Base-by-base conservation (phyloP, 2,797 vertebrate genomes). In the Spinus olivaceus region DNA sequence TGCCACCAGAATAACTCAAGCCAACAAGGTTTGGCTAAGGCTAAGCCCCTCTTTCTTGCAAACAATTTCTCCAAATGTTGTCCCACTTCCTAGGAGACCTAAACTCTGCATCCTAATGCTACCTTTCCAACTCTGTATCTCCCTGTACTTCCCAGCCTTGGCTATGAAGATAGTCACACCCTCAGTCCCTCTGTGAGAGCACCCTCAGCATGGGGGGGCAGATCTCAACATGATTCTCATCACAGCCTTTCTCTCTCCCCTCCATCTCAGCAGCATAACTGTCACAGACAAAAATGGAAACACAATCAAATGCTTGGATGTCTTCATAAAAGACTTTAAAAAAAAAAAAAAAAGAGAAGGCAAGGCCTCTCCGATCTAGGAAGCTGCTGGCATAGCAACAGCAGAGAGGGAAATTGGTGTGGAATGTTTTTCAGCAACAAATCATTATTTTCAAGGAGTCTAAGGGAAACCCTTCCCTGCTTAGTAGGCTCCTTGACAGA, bases 161-260 rank as follows among this genome's bases (percentile, higher is more conserved):
- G 28, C 66, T 74, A 49, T 78, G 41, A 33, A 64, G 30, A 4
- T 0, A 1, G 39, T 24, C 4, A 3, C 28, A 28, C 3, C 15
- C 32, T 1, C 0, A 4, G 2, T 42, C 9, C 9, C 25, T 32
- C 51, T 1, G 1, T 5, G 5, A 50, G 12, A 79, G 14, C 47
- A 12, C 4, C 16, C 22, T 49, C 0, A 0, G n/a, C 8, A 2
- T 0, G 3, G 72, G 7, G 5, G 6, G 11, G 21, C 67, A 51
- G 32, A 24, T 21, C 5, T 9, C 44, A 54, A 5, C 1, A 8
- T 0, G 2, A 25, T 14, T 7, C 2, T 1, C 22, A 12, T 16
- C 5, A 39, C 6, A 18, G 33, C 20, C 46, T 28, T 32, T 42
- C 37, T 49, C 61, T 63, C 24, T 57, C 27, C 10, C 8, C 44